phyloP scores from a whole-genome alignment of 2,888 invertebrate genomes.

The Deilephila elpenor region DNA sequence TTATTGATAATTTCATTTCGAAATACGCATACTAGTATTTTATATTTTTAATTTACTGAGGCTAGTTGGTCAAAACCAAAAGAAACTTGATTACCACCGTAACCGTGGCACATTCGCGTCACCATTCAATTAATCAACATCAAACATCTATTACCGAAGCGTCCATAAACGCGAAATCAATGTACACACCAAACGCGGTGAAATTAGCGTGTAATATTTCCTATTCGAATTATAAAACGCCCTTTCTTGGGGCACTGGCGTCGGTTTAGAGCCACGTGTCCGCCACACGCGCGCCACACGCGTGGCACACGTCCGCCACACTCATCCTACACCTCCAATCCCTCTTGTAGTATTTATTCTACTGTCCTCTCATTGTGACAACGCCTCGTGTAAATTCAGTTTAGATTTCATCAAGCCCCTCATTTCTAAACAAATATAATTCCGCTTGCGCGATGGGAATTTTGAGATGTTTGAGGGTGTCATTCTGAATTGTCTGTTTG shows the following conservation, averaged over 20 bases:
- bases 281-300: slow-evolving; percentile 57
- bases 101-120: not conserved
- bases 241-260: slow-evolving; percentile 49
- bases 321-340: slow-evolving; percentile 53
- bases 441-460: slow-evolving; percentile 59
- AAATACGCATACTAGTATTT: too few relatives aligned
- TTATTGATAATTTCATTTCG: not conserved
- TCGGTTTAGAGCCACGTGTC: slow-evolving; percentile 32
- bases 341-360: slow-evolving; percentile 77
- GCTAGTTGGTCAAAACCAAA: not conserved
- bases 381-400: slow-evolving; percentile 72
- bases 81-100: not conserved
- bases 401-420: slow-evolving; percentile 77
- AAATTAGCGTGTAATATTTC: slow-evolving; percentile 85
- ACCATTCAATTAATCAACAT: slow-evolving; percentile 25
- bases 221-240: slow-evolving; percentile 78
- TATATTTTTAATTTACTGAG: not conserved
- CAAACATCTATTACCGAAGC: slow-evolving; percentile 8
- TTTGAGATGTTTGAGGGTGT: not conserved
- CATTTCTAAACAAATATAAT: slow-evolving; percentile 69
- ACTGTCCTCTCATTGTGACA: slow-evolving; percentile 77
- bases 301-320: slow-evolving; percentile 60
- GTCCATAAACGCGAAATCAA: slow-evolving; percentile 66
- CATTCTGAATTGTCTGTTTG: not conserved
- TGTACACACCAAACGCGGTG: slow-evolving; percentile 72